Percentiles rank a stretch among this genome's conserved stretches.
Evolutionary conservation across 2,113 vertebrate species (phyloP).

Genomic region (Python bivittatus): DNA sequence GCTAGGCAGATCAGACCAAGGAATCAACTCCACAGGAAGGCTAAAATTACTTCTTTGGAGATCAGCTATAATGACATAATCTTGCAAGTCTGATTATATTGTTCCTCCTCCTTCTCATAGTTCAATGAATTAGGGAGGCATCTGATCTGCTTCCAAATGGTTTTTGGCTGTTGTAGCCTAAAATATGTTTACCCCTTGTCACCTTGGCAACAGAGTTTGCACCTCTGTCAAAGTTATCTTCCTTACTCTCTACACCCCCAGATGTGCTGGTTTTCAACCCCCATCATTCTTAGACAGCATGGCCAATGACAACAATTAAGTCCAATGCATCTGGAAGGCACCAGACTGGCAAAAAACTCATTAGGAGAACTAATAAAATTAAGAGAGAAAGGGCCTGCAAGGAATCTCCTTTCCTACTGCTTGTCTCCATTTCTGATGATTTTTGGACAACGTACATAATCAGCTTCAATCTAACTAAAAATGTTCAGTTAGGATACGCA

Average conservation of each 20-base stretch:
- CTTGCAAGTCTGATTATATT: not conserved
- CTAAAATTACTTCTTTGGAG: not conserved
- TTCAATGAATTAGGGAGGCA: not conserved
- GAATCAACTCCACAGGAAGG: not conserved
- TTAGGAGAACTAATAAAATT: not conserved
- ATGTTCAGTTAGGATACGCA: not conserved
- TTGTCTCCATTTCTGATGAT: not conserved
- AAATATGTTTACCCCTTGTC: not conserved
- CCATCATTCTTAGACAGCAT: not conserved
- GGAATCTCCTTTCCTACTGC: not conserved
- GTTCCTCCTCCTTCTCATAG: not conserved
- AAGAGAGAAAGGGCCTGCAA: not conserved
- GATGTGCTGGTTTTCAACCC: not conserved
- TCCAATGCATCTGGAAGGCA: not conserved
- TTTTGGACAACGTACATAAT: not conserved
- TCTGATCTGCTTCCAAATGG: not conserved
- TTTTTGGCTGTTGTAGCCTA: not conserved
- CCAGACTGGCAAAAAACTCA: not conserved
- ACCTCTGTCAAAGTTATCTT: not conserved
- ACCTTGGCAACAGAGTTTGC: not conserved
- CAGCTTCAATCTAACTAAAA: not conserved
- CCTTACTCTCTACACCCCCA: not conserved
- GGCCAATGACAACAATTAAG: not conserved
- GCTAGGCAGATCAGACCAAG: not conserved
- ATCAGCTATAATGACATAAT: not conserved